Conservation (phyloP, 2,888 invertebrate genomes). For the Tanypteryx hageni region DNA sequence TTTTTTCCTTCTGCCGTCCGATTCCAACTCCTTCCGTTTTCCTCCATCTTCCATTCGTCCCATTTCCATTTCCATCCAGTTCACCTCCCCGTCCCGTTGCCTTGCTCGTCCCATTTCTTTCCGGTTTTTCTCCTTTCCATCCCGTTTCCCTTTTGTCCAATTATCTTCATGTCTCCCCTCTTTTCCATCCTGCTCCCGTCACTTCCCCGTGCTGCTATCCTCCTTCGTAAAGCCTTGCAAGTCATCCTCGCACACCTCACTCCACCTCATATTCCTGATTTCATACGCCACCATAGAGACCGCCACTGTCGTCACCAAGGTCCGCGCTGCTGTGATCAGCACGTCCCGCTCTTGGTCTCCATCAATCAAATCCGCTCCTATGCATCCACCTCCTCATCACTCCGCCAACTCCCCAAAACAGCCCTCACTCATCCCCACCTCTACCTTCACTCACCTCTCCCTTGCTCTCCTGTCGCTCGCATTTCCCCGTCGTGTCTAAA, state of each 20-base stretch:
- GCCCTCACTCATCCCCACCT: background rate
- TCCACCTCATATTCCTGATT: conserved; percentile 46
- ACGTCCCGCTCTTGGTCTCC: conserved; percentile 15
- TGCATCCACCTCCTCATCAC: background rate
- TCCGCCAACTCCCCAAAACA: background rate
- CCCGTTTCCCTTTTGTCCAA: background rate
- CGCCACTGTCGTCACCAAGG: conserved; percentile 44
- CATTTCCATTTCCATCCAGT: no score
- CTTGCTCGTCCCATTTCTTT: no score
- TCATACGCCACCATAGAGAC: conserved; percentile 34
- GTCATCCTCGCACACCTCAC: background rate
- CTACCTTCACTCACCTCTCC: background rate
- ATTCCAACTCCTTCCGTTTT: no score
- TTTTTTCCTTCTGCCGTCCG: no score
- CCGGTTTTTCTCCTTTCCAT: background rate
- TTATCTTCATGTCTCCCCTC: background rate
- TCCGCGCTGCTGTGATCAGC: conserved; percentile 40
- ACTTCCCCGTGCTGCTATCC: background rate
- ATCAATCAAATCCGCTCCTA: conserved; percentile 38
- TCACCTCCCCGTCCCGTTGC: no score
- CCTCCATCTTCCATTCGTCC: no score
- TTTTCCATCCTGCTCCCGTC: background rate
- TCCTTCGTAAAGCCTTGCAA: background rate
- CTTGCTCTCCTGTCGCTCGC: background rate
- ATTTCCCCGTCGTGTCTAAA: background rate